Evolutionary conservation across 2,797 vertebrate genomes (phyloP).

Genomic region (Schizopygopsis malacanthus): DNA sequence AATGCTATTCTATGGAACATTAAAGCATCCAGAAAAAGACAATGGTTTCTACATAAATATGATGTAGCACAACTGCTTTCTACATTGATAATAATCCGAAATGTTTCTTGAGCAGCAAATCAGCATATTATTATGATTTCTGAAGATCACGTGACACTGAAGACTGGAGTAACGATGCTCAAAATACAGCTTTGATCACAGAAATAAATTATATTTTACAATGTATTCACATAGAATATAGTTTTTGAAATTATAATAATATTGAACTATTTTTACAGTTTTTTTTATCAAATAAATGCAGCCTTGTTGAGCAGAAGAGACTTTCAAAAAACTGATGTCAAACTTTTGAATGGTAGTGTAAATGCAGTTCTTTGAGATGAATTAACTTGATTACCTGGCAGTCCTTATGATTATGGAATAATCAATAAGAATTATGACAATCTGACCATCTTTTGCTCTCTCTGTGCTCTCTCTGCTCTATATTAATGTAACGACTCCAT

Average conservation of each 20-base stretch:
- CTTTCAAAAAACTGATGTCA: background rate
- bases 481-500: slow-evolving; percentile 35
- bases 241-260: background rate
- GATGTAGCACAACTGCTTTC: background rate
- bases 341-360: background rate
- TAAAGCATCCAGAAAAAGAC: background rate
- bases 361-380: background rate
- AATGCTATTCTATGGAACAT: background rate
- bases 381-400: background rate
- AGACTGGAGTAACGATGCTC: background rate
- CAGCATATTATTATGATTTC: background rate
- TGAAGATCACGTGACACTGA: background rate
- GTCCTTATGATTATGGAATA: background rate
- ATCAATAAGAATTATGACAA: background rate
- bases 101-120: background rate
- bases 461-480: background rate
- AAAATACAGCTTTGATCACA: background rate
- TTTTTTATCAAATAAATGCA: background rate
- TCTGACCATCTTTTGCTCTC: background rate
- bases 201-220: background rate
- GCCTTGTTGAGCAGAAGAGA: background rate
- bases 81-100: background rate
- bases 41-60: background rate
- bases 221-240: background rate
- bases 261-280: too few species aligned